Conservation (phyloP, 2,113 vertebrate species). For the Caranx ignobilis region DNA sequence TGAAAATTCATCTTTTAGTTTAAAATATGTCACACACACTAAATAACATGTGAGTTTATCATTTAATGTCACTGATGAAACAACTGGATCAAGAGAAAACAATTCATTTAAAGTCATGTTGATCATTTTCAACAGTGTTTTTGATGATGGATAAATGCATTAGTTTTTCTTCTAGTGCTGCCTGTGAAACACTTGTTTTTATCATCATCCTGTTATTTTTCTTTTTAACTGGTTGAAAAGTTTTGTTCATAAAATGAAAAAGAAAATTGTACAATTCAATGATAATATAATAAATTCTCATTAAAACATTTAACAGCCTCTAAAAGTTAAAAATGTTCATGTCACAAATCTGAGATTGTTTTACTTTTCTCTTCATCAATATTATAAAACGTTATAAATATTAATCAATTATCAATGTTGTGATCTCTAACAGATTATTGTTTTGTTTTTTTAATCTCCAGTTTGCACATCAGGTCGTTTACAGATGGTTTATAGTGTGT, state of each 20-base stretch:
- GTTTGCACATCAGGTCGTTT: background rate
- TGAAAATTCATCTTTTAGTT: background rate
- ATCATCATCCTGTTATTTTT: background rate
- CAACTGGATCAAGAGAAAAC: background rate
- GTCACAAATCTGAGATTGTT: background rate
- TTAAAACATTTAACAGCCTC: background rate
- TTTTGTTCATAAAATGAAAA: background rate
- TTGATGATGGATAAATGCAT: background rate
- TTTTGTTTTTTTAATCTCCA: background rate
- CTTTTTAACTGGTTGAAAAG: background rate
- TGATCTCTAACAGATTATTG: too few relatives aligned
- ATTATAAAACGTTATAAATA: background rate
- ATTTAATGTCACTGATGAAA: background rate
- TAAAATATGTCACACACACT: conserved; percentile 3
- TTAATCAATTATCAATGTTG: background rate
- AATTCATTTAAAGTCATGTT: background rate
- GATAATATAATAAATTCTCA: background rate
- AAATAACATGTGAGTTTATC: background rate
- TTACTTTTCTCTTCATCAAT: background rate
- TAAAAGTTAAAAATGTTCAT: background rate
- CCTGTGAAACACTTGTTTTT: background rate
- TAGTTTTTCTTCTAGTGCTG: background rate
- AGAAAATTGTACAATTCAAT: background rate
- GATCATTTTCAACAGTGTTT: background rate
- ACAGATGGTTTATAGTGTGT: background rate